Evolutionary conservation across 1,140 invertebrate genomes (phyloP).

Genomic region (Hyphantria cunea): DNA sequence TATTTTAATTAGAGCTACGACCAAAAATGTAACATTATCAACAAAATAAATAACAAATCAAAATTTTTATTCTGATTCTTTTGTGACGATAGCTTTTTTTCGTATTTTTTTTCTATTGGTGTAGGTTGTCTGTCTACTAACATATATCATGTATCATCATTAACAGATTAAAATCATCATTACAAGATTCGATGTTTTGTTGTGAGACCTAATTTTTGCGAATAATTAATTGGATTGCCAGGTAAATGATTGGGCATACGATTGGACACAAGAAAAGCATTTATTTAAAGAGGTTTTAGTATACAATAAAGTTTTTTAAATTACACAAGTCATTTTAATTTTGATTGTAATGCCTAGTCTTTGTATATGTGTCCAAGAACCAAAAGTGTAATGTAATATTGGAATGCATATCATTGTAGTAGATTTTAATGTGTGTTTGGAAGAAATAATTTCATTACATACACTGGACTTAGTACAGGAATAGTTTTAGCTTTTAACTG

Average conservation of each 20-base stretch:
- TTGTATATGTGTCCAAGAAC: too few species aligned
- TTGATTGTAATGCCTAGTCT: too few species aligned
- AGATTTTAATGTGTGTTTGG: too few species aligned
- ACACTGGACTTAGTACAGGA: too few species aligned
- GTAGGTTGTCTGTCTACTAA: constrained; percentile 56
- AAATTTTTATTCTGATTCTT: constrained; percentile 36
- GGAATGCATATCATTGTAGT: too few species aligned
- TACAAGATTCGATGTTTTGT: constrained; percentile 62
- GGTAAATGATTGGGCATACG: neutral
- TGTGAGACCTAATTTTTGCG: constrained; percentile 30
- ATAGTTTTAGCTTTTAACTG: too few species aligned
- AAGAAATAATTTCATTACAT: too few species aligned
- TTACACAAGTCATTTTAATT: too few species aligned
- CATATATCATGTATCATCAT: constrained; percentile 54
- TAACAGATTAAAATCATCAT: constrained; percentile 66
- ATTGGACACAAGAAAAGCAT: neutral
- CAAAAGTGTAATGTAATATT: too few species aligned
- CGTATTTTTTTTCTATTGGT: constrained; percentile 42
- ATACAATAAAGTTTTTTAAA: too few species aligned
- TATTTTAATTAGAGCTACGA: constrained; percentile 36
- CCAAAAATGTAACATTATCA: constrained; percentile 33
- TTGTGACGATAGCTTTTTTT: constrained; percentile 49
- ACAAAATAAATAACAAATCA: constrained; percentile 23
- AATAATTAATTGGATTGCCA: too few species aligned
- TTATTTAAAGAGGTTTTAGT: too few species aligned